These are phyloP conservation scores for Phaetusa simplex DNA, from an alignment of 2,113 vertebrate species.

Conservation along the genomic window DNA sequence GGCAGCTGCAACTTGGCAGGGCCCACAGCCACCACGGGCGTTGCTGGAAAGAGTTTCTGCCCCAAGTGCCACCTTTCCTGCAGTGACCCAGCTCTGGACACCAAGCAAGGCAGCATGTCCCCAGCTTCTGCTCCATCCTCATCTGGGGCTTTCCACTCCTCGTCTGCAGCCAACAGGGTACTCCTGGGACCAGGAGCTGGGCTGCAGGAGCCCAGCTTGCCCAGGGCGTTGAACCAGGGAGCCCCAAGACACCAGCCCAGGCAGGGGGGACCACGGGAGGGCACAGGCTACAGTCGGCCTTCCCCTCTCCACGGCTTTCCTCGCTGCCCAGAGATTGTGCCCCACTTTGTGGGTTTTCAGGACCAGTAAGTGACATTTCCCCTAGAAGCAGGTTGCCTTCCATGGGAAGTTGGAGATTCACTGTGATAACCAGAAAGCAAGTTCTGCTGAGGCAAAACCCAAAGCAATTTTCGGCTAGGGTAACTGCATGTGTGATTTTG, in stretches of 20 bases:
- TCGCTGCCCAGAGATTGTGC: background rate
- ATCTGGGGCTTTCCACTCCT: background rate
- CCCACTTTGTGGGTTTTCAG: background rate
- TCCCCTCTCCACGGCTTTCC: rapidly evolving
- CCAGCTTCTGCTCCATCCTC: background rate
- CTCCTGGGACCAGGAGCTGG: background rate
- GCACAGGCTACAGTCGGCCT: background rate
- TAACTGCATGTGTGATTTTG: background rate
- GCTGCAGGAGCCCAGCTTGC: background rate
- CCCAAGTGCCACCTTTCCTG: background rate
- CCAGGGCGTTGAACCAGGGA: background rate
- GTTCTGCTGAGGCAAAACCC: background rate
- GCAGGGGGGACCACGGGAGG: rapidly evolving
- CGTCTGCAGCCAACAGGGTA: background rate
- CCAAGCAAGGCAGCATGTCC: background rate
- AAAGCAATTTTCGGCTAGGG: background rate
- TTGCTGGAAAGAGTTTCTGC: background rate
- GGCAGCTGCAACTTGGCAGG: background rate
- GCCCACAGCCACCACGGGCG: background rate
- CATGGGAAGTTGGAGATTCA: background rate
- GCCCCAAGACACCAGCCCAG: background rate
- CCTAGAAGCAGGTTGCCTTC: background rate
- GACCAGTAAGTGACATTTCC: background rate
- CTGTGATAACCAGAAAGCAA: background rate
- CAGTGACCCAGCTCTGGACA: background rate